Conservation (phyloP, 2,797 vertebrate species). For the Tadarida brasiliensis region DNA sequence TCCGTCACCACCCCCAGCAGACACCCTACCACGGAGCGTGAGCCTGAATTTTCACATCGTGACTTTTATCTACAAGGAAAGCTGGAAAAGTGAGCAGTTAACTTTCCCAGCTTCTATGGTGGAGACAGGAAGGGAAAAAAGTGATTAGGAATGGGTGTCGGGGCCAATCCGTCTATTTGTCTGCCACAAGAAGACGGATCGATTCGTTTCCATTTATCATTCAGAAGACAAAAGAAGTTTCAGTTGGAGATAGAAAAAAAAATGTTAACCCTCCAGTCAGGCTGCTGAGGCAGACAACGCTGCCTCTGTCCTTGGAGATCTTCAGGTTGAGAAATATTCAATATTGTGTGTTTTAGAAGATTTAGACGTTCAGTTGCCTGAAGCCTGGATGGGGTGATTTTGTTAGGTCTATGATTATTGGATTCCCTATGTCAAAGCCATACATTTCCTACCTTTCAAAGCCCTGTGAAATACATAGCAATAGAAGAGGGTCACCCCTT, state of each 20-base stretch:
- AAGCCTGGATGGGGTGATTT: background rate
- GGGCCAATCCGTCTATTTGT: background rate
- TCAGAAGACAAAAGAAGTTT: conserved; percentile 5
- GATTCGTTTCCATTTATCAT: background rate
- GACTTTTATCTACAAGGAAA: background rate
- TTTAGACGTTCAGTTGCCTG: background rate
- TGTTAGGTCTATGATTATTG: background rate
- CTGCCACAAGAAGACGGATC: background rate
- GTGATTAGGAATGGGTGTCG: background rate
- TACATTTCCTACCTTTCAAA: background rate
- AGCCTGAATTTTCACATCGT: background rate
- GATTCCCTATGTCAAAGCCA: background rate
- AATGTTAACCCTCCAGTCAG: background rate
- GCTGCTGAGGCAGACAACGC: background rate
- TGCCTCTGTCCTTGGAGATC: background rate
- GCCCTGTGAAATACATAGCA: background rate
- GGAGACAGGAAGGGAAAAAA: background rate
- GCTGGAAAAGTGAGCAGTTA: background rate
- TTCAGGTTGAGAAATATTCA: background rate
- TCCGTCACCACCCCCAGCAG: background rate
- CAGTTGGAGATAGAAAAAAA: background rate
- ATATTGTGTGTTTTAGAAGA: background rate
- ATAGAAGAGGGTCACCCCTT: background rate
- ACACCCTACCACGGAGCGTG: background rate
- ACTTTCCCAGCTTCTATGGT: background rate